phyloP scores from a whole-genome alignment of 2,888 invertebrate species.

The Acleris cristana region DNA sequence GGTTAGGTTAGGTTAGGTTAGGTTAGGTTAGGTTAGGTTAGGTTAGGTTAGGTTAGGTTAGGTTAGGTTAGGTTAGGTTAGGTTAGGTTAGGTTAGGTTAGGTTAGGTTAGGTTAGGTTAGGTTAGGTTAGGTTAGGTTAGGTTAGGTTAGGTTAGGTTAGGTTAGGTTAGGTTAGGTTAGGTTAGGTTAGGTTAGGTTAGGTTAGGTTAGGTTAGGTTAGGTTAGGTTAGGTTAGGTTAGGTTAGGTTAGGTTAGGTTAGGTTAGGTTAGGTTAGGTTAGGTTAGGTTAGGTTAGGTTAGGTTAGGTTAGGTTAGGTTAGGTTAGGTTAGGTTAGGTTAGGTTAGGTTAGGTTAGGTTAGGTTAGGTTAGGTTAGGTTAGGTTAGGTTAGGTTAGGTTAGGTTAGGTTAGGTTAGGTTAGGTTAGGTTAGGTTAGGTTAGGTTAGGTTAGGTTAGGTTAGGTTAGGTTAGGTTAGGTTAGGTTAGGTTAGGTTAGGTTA shows the following conservation, averaged over 20 bases:
- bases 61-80: slow-evolving; percentile 42
- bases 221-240: slow-evolving; percentile 43
- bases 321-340: slow-evolving; percentile 43
- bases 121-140: slow-evolving; percentile 41
- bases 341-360: slow-evolving; percentile 43
- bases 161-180: slow-evolving; percentile 43
- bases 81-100: slow-evolving; percentile 46
- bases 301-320: slow-evolving; percentile 41
- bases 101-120: slow-evolving; percentile 41
- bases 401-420: too few relatives aligned
- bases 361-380: slow-evolving; percentile 42
- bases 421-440: too few relatives aligned
- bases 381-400: slow-evolving; percentile 39
- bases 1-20: slow-evolving; percentile 43
- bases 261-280: slow-evolving; percentile 42
- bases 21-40: slow-evolving; percentile 42
- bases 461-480: too few relatives aligned
- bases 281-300: slow-evolving; percentile 42
- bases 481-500: slow-evolving; percentile 37
- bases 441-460: too few relatives aligned
- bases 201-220: slow-evolving; percentile 42
- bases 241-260: slow-evolving; percentile 45
- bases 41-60: slow-evolving; percentile 43
- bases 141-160: slow-evolving; percentile 42
- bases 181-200: slow-evolving; percentile 43